Percentiles rank a stretch among this genome's conserved stretches.
These are phyloP conservation scores for Sarcophilus harrisii DNA, from an alignment of 2,797 vertebrate genomes.

Conservation along the genomic window DNA sequence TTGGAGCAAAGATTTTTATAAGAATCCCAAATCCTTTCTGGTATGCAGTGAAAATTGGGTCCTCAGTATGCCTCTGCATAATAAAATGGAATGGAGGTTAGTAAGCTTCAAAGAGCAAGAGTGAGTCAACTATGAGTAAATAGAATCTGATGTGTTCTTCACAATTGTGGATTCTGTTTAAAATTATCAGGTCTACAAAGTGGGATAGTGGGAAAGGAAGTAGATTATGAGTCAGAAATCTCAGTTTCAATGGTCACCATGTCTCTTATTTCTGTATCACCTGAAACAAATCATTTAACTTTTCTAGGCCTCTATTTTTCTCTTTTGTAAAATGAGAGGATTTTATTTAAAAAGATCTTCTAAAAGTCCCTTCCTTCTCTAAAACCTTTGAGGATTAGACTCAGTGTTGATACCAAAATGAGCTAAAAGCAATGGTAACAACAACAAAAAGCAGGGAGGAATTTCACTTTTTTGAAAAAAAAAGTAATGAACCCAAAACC, in stretches of 20 bases:
- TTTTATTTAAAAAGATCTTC: background rate
- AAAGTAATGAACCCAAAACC: background rate
- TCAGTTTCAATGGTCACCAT: background rate
- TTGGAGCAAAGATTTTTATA: background rate
- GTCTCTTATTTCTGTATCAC: background rate
- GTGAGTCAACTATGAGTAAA: constrained; percentile 54
- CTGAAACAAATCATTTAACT: background rate
- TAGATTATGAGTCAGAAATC: background rate
- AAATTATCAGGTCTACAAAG: background rate
- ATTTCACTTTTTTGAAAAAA: constrained; percentile 72
- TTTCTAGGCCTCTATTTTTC: background rate
- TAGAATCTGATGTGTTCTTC: constrained; percentile 59
- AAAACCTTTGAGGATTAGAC: constrained; percentile 64
- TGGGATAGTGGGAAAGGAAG: background rate
- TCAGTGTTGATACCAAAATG: constrained; percentile 64
- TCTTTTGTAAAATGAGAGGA: background rate
- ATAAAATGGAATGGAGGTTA: constrained; percentile 50
- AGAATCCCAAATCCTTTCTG: constrained; percentile 22
- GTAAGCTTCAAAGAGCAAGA: constrained; percentile 73
- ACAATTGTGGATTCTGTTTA: background rate
- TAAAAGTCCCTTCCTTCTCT: background rate
- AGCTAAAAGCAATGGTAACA: constrained; percentile 54
- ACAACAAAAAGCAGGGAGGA: background rate
- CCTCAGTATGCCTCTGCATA: constrained; percentile 48
- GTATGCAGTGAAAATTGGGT: background rate